Conservation (phyloP, 1,140 invertebrate species). For the Drosophila pectinifera region DNA sequence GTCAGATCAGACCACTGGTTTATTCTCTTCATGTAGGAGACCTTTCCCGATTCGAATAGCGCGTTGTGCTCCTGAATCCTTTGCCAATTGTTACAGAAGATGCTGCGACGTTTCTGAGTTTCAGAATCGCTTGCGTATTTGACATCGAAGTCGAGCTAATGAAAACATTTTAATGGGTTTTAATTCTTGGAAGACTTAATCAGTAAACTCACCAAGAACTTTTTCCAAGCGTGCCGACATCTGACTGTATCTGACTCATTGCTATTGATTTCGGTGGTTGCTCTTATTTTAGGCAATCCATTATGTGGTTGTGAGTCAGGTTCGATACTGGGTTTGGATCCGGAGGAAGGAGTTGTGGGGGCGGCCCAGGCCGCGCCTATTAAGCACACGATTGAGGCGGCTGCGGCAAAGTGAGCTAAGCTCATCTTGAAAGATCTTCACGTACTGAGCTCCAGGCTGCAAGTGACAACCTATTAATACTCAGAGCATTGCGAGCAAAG, state of each 20-base stretch:
- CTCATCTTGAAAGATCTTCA: slow-evolving; percentile 17
- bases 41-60: slow-evolving; percentile 17
- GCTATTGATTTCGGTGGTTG: background rate
- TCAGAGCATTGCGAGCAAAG: background rate
- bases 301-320: background rate
- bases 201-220: slow-evolving; percentile 22
- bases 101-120: slow-evolving; percentile 6
- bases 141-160: slow-evolving; percentile 7
- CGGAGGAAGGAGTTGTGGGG: slow-evolving; percentile 1
- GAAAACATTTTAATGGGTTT: background rate
- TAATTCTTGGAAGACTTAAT: slow-evolving; percentile 6
- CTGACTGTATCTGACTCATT: background rate
- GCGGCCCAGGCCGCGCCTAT: slow-evolving; percentile 3
- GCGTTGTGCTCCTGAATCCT: slow-evolving; percentile 34
- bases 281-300: background rate
- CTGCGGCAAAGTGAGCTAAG: background rate
- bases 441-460: slow-evolving; percentile 16
- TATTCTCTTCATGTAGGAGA: slow-evolving; percentile 27
- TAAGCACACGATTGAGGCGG: slow-evolving; percentile 4
- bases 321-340: background rate
- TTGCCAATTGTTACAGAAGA: slow-evolving; percentile 46
- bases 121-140: slow-evolving; percentile 15
- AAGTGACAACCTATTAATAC: slow-evolving; percentile 3
- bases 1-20: slow-evolving; percentile 52
- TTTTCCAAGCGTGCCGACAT: slow-evolving; percentile 17